Conservation (phyloP, 2,888 invertebrate species). For the Mayetiola destructor region DNA sequence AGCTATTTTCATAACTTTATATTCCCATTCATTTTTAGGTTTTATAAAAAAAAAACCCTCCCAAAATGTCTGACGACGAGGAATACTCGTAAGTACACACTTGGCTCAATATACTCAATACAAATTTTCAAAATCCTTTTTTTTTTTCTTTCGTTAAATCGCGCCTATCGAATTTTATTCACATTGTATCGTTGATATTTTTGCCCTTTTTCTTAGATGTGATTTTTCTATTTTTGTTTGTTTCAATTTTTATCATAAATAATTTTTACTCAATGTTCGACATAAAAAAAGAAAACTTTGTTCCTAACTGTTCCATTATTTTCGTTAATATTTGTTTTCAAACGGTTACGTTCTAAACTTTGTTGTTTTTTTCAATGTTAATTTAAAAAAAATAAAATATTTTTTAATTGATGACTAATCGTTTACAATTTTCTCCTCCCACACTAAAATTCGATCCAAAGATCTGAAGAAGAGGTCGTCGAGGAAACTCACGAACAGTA, state of each 20-base stretch:
- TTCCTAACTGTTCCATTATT: neutral
- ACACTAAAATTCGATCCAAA: conserved; percentile 1
- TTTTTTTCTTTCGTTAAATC: conserved; percentile 11
- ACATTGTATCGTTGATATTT: conserved; percentile 5
- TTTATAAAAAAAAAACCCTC: conserved; percentile 38
- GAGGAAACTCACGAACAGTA: conserved; percentile 37
- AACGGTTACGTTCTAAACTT: neutral
- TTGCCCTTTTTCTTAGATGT: conserved; percentile 6
- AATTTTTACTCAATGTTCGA: neutral
- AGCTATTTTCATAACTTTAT: too few relatives aligned
- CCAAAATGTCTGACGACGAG: conserved; percentile 87
- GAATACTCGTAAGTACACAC: conserved; percentile 78
- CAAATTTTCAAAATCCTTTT: neutral
- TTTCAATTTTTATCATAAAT: neutral
- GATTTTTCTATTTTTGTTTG: conserved; percentile 10
- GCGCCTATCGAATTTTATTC: conserved; percentile 14
- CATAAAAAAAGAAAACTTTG: neutral
- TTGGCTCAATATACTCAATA: conserved; percentile 14
- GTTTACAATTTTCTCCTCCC: neutral
- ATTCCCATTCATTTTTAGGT: conserved; percentile 37
- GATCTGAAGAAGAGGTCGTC: conserved; percentile 31
- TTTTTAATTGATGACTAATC: conserved; percentile 1
- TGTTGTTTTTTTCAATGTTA: neutral
- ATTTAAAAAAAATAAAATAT: neutral
- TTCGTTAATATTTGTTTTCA: neutral